Evolutionary conservation across 30 jellyfish, hydroid and myxozoan genomes (phyloP).

Genomic region (Phacellophora camtschatica): DNA sequence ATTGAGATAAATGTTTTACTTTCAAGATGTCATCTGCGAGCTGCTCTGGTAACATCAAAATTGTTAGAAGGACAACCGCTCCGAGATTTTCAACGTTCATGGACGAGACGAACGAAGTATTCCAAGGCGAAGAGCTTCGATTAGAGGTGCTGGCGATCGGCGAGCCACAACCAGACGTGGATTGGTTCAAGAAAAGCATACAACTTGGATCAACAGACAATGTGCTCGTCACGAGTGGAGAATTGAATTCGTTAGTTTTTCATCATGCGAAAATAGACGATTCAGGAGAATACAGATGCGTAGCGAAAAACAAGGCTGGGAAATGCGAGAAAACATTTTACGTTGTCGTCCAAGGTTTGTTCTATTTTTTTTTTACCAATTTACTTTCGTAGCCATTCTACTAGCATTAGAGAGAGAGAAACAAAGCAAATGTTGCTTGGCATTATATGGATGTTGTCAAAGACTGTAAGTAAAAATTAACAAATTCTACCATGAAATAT

Average conservation of each 20-base stretch:
- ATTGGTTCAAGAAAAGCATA: conserved; percentile 65
- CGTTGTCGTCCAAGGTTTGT: conserved; percentile 70
- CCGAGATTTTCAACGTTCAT: conserved; percentile 77
- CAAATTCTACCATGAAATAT: too few relatives aligned
- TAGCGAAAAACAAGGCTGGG: conserved; percentile 83
- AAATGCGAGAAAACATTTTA: conserved; percentile 55
- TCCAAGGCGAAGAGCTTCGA: conserved; percentile 74
- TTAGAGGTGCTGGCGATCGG: conserved; percentile 77
- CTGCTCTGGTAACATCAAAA: conserved; percentile 37
- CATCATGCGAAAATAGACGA: conserved; percentile 69
- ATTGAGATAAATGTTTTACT: too few relatives aligned
- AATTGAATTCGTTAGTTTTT: conserved; percentile 52
- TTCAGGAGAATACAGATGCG: conserved; percentile 85
- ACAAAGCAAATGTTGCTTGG: too few relatives aligned
- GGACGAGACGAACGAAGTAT: conserved; percentile 62
- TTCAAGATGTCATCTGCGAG: conserved; percentile 53
- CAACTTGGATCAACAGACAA: conserved; percentile 46
- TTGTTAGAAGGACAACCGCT: conserved; percentile 49
- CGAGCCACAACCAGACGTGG: conserved; percentile 86
- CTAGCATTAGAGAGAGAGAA: too few relatives aligned
- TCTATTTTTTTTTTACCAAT: background rate
- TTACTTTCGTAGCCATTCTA: background rate
- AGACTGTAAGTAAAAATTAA: too few relatives aligned
- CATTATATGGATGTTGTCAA: too few relatives aligned
- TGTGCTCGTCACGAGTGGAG: conserved; percentile 59